Evolutionary conservation across 2,888 invertebrate genomes (phyloP).

Genomic region (Pseudanteris insignis): DNA sequence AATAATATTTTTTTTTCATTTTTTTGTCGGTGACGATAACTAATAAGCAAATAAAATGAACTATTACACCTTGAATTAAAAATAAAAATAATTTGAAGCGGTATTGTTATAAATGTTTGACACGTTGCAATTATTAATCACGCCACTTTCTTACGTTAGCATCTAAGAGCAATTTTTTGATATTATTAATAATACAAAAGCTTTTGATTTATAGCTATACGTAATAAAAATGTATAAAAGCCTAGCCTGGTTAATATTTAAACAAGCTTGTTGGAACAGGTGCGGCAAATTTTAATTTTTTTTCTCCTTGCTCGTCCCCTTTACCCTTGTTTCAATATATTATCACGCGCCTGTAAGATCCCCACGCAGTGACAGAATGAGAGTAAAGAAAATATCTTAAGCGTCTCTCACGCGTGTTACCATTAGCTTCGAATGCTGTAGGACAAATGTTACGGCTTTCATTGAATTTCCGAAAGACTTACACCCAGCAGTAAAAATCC

Average conservation of each 20-base stretch:
- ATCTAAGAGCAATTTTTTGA: no score
- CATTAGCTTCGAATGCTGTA: constrained; percentile 13
- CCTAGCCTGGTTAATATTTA: not conserved
- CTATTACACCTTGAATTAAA: no score
- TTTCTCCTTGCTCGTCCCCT: not conserved
- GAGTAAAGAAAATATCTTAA: constrained; percentile 21
- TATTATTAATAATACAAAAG: no score
- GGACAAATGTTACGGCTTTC: constrained; percentile 32
- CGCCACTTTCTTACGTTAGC: no score
- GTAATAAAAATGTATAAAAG: not conserved
- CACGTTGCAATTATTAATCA: no score
- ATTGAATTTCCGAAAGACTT: constrained; percentile 37
- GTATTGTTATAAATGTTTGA: no score
- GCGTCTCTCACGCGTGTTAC: constrained; percentile 18
- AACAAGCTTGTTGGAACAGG: constrained; percentile 7
- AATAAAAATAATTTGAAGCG: no score
- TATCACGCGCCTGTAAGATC: constrained; percentile 13
- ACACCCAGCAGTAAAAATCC: constrained; percentile 26
- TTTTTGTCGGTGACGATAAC: no score
- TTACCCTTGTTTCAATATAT: constrained; percentile 11
- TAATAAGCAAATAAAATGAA: no score
- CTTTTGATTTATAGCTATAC: no score
- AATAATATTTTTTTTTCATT: no score
- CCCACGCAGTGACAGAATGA: constrained; percentile 27
- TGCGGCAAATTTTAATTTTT: constrained; percentile 12